Conservation (phyloP, 2,113 vertebrate genomes). For the Phycodurus eques region DNA sequence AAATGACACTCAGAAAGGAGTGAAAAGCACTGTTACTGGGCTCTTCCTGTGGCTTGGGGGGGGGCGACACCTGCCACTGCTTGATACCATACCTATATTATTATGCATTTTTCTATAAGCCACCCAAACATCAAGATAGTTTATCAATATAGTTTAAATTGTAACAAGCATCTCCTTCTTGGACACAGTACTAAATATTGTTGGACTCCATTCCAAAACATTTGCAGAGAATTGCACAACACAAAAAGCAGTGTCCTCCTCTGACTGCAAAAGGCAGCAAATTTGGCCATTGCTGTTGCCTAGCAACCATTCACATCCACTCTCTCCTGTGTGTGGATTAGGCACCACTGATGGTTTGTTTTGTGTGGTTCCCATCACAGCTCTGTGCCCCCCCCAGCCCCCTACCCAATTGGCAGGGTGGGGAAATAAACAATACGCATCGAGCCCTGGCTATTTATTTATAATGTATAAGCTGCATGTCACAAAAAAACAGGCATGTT, state of each 20-base stretch:
- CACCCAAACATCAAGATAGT: background rate
- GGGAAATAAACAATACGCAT: background rate
- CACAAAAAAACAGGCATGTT: background rate
- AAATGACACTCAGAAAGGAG: background rate
- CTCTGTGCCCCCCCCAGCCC: background rate
- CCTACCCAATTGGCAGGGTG: conserved; percentile 5
- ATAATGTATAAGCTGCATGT: background rate
- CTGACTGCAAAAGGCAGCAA: conserved; percentile 37
- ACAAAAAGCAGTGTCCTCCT: conserved; percentile 18
- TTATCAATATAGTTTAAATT: background rate
- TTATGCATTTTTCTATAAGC: background rate
- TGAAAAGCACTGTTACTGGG: background rate
- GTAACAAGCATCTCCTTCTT: background rate
- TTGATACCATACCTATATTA: background rate
- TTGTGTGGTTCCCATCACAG: conserved; percentile 22
- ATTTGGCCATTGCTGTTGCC: conserved; percentile 61
- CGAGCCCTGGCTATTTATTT: background rate
- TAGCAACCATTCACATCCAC: conserved; percentile 58
- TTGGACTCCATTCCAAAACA: background rate
- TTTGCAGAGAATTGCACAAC: background rate
- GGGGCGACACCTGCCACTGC: background rate
- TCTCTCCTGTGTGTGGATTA: conserved; percentile 19
- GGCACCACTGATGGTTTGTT: conserved; percentile 30
- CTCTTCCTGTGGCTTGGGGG: conserved; percentile 5
- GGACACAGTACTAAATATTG: background rate